These are phyloP conservation scores for Acanthosepion lycidas DNA, from an alignment of 2,888 invertebrate genomes.

Conservation along the genomic window DNA sequence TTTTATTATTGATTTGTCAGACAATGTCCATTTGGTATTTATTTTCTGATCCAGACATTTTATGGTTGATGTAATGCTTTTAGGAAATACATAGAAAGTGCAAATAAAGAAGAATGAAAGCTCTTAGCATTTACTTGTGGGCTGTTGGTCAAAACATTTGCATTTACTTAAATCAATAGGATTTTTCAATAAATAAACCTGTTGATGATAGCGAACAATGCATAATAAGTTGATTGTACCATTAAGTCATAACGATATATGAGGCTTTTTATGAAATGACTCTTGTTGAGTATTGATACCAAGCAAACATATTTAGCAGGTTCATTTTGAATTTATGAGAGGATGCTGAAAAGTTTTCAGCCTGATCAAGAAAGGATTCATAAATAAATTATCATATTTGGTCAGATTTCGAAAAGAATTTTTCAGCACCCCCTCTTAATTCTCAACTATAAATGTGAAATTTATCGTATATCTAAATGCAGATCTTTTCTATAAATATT, in stretches of 20 bases:
- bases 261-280: not conserved
- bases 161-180: not conserved
- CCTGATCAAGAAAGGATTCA: no score
- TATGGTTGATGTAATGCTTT: not conserved
- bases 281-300: not conserved
- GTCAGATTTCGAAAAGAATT: no score
- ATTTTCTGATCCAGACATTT: not conserved
- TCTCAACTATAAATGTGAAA: no score
- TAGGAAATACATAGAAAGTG: not conserved
- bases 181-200: not conserved
- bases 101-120: not conserved
- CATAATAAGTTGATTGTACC: not conserved
- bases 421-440: no score
- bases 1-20: not conserved
- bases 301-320: not conserved
- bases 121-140: not conserved
- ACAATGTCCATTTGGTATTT: not conserved
- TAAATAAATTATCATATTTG: no score
- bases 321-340: not conserved
- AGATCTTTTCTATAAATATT: no score
- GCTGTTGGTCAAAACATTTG: not conserved
- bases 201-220: not conserved
- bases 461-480: no score
- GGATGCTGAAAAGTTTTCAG: not conserved
- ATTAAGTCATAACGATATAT: not conserved